Base-by-base conservation (phyloP, 2,888 invertebrate species). In the Dolomedes plantarius region DNA sequence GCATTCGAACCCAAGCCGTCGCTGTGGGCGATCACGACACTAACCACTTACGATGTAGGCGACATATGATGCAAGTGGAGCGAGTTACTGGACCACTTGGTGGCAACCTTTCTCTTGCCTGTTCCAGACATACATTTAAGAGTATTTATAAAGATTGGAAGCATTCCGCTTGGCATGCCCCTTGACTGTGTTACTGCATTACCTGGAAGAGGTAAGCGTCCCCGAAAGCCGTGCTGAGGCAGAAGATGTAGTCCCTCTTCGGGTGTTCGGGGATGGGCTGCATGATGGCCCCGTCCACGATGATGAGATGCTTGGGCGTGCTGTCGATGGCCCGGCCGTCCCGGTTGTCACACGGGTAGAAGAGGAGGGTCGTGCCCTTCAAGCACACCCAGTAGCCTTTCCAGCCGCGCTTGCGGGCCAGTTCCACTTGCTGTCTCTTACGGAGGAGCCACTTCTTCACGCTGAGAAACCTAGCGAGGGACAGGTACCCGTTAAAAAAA, bases 251-350 rank as follows among this genome's bases (percentile, higher is more conserved):
- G 92, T 98, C 98, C 90, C 98, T 94, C 92, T 98, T 98, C 23
- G 98, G 98, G 92, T 99, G 98, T 92, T 99, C 98, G n/a, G 98
- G 98, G 91, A 98, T 97, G 71, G 98, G 97, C 92, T 98, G 98
- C 95, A 98, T 97, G 92, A 99, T 97, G 90, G 97, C 97, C 83
- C 97, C 97, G 92, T 98, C 97, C 89, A 98, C 97, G 91, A 97
- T 97, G 92, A 97, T 97, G 91, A 97, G 94, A 93, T 98, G 97
- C 92, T 97, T 97, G 76, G 97, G 97, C 65, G 97, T 96, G 50
- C 97, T 96, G 91, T 97, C 97, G 88, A 97, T 96, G 46, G 96
- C 95, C 87, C 90, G 88, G 36, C 90, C 90, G 87, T 97, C 97
- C 88, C 97, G 94, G 64, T 96, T 96, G 92, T 97, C 97, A 92